Evolutionary conservation across 2,113 vertebrate genomes (phyloP).

Genomic region (Emydocephalus ijimae): DNA sequence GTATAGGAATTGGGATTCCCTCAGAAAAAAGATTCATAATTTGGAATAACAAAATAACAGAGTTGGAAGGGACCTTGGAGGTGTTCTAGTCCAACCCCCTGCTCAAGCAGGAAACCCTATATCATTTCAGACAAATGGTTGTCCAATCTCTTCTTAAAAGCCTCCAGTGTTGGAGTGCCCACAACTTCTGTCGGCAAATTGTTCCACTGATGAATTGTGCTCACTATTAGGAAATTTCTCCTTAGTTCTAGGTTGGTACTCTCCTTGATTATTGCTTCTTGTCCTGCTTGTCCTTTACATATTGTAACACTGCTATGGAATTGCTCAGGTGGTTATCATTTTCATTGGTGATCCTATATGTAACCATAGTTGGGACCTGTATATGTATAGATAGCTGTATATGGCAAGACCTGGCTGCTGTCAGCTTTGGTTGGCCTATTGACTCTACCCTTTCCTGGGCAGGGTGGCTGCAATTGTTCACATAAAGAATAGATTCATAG

Average conservation of each 20-base stretch:
- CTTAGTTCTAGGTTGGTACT: neutral
- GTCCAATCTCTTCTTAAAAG: neutral
- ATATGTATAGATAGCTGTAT: neutral
- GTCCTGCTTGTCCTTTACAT: neutral
- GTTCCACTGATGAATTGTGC: neutral
- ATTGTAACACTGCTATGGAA: neutral
- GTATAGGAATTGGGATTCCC: neutral
- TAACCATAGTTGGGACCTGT: neutral
- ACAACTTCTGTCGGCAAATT: neutral
- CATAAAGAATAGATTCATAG: neutral
- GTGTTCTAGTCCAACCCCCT: neutral
- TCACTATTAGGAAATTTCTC: neutral
- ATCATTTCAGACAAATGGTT: neutral
- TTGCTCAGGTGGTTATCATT: neutral
- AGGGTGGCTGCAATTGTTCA: neutral
- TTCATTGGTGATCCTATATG: neutral
- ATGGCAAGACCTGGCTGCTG: neutral
- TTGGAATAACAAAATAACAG: neutral
- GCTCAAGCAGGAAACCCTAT: neutral
- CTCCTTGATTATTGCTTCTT: neutral
- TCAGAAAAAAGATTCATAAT: neutral
- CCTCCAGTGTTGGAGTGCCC: neutral
- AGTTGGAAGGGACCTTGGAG: neutral
- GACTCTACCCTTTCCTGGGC: neutral
- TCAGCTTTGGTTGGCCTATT: neutral